A percentile compares a stretch with the other conserved stretches of the same genome.
Evolutionary conservation across 1,140 invertebrate species (phyloP).

Genomic region (Phthorimaea operculella): DNA sequence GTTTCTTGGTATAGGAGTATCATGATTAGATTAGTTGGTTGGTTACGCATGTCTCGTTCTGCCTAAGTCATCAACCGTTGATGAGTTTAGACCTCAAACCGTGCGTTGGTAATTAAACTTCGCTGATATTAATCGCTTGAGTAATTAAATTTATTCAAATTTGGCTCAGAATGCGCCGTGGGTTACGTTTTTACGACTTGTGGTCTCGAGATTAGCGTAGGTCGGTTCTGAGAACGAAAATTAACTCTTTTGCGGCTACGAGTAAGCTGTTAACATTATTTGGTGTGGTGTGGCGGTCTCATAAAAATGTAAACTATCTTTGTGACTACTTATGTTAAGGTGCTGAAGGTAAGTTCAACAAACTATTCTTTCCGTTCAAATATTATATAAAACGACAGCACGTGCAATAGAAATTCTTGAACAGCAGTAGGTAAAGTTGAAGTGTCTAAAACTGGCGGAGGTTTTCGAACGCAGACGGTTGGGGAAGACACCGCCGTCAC

Average conservation of each 20-base stretch:
- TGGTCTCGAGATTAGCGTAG: conserved; percentile 49
- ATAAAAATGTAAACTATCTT: too few relatives aligned
- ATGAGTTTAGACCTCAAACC: conserved; percentile 34
- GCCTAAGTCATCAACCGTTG: conserved; percentile 37
- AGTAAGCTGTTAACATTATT: conserved; percentile 22
- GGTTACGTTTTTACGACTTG: conserved; percentile 46
- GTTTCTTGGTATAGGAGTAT: conserved; percentile 35
- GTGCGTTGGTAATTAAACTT: conserved; percentile 46
- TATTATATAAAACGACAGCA: background rate
- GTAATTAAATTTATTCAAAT: conserved; percentile 59
- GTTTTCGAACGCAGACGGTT: conserved; percentile 47
- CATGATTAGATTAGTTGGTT: conserved; percentile 23
- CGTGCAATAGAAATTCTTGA: background rate
- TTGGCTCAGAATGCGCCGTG: conserved; percentile 35
- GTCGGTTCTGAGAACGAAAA: conserved; percentile 51
- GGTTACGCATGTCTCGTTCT: conserved; percentile 26
- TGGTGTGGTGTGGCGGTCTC: background rate
- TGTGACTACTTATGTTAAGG: background rate
- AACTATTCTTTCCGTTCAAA: background rate
- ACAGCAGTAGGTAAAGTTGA: conserved; percentile 34
- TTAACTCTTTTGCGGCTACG: conserved; percentile 37
- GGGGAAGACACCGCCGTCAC: conserved; percentile 56
- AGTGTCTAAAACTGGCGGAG: conserved; percentile 36
- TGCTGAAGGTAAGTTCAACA: background rate
- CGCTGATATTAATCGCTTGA: conserved; percentile 50